Evolutionary conservation across 2,113 vertebrate species (phyloP), one percentile per base, ranked within the genome.

Genomic region (Psittacula cyanocephala): DNA sequence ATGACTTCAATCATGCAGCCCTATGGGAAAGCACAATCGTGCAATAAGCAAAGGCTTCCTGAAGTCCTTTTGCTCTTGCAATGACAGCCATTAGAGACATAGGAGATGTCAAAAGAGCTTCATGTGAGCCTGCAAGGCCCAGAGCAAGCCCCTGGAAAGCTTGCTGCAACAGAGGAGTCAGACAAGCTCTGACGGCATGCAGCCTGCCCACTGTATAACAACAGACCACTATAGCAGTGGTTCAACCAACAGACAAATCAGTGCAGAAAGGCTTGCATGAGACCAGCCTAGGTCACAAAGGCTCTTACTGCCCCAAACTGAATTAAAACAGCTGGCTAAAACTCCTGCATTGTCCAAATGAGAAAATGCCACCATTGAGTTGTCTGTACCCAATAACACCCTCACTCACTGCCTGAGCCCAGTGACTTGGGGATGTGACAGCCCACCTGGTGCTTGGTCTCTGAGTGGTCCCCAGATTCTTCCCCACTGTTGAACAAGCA

Each of bases 341-440:
- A 25, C 74, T 17, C 31, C 12, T 27, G 50, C 16, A 10, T 52
- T 59, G 70, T 22, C 35, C 20, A 76, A 28, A 50, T 43, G 55
- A 44, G 43, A 69, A 65, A 43, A 43, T 10, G 25, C 27, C 69
- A 69, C 10, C 43, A 55, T 6, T 22, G 20, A 81, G 47, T 46
- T 75, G n/a, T 16, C 46, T 20, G 68, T 41, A 55, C n/a, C 52
- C 53, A 28, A 3, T 6, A 41, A 20, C 28, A 60, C 52, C 5
- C 1, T 15, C 27, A 44, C 57, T 41, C 25, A 8, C 28, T 57
- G 33, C 18, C 28, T 37, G 14, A 67, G 60, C 52, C 43, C 77
- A 74, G 25, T 1, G 2, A 35, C 20, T 20, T 5, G 2, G 17
- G 13, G 20, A 57, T 2, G 9, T 14, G 20, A 19, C 13, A 57